Percentiles rank a stretch among this genome's conserved stretches.
phyloP scores from a whole-genome alignment of 2,797 vertebrate genomes.

The Crocidura indochinensis region DNA sequence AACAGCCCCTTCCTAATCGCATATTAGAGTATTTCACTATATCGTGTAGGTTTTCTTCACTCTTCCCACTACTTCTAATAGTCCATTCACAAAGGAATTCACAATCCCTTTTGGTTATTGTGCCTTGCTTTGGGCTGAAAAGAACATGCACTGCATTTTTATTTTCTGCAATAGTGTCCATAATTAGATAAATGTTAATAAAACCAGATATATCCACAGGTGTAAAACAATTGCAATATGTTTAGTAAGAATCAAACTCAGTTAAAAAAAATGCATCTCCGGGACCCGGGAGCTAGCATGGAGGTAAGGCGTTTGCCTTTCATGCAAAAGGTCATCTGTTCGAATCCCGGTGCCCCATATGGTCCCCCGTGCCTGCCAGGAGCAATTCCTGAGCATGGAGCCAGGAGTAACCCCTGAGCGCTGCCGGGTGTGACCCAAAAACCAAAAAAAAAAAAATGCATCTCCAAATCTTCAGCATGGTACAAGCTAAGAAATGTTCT shows the following conservation, averaged over 20 bases:
- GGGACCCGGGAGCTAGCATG: too few species aligned
- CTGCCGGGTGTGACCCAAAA: too few species aligned
- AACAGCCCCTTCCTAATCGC: background rate
- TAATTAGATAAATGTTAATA: constrained; percentile 21
- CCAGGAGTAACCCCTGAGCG: too few species aligned
- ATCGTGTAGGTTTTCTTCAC: background rate
- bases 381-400: too few species aligned
- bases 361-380: too few species aligned
- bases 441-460: too few species aligned
- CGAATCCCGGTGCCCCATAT: too few species aligned
- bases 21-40: background rate
- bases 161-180: background rate
- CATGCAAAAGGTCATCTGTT: too few species aligned
- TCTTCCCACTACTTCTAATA: background rate
- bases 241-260: background rate
- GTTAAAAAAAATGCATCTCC: too few species aligned
- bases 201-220: background rate
- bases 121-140: background rate
- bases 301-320: too few species aligned
- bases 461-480: background rate
- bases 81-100: background rate
- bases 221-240: background rate
- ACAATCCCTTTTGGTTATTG: background rate
- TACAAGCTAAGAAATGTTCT: background rate
- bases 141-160: background rate